These are phyloP conservation scores for Drosophila orosa DNA, from an alignment of 1,140 invertebrate genomes.

Conservation along the genomic window DNA sequence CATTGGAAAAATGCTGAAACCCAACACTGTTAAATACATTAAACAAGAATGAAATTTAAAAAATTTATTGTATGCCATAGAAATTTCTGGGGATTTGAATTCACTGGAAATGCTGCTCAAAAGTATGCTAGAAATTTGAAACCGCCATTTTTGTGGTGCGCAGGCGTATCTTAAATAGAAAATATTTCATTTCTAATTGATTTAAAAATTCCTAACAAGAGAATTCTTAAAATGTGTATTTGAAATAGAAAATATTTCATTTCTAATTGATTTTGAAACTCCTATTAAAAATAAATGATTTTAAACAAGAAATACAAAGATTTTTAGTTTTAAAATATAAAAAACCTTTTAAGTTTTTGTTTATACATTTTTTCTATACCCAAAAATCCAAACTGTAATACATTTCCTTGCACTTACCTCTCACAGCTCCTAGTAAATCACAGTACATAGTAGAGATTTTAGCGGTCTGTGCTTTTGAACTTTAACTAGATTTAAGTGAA, in stretches of 20 bases:
- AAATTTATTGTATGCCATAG: not conserved
- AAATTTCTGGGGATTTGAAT: no score
- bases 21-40: not conserved
- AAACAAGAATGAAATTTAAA: not conserved
- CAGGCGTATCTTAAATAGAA: no score
- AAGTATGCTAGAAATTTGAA: no score
- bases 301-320: not conserved
- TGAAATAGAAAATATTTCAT: no score
- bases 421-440: not conserved
- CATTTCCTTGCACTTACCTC: not conserved
- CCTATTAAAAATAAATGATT: no score
- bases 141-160: no score
- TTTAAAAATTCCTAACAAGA: no score
- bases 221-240: no score
- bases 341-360: not conserved
- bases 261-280: no score
- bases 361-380: not conserved
- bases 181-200: no score
- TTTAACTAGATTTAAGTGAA: slow-evolving; percentile 30
- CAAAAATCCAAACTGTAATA: not conserved
- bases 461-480: slow-evolving; percentile 1
- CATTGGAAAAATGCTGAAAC: not conserved
- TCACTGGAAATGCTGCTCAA: no score
- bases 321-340: not conserved
- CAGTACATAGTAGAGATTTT: not conserved